A percentile compares a stretch with the other conserved stretches of the same genome.
Evolutionary conservation across 2,888 invertebrate species (phyloP).

Genomic region (Yponomeuta sedellus): DNA sequence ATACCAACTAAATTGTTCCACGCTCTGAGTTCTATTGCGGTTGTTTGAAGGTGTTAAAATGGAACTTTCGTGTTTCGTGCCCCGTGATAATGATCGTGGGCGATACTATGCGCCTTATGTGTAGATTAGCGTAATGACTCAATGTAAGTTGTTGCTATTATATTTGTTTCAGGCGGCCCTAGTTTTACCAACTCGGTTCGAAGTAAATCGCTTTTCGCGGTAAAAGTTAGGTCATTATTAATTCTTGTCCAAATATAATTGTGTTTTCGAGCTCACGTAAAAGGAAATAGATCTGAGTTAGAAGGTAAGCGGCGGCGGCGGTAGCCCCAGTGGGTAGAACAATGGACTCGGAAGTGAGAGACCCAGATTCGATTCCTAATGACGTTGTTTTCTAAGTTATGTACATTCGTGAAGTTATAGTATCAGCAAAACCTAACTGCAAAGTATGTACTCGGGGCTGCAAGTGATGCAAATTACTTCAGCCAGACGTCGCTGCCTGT

Average conservation of each 20-base stretch:
- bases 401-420: too few species aligned
- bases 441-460: too few species aligned
- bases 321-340: too few species aligned
- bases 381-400: too few species aligned
- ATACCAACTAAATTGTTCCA: conserved; percentile 31
- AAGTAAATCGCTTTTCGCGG: neutral
- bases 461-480: too few species aligned
- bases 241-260: neutral
- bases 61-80: conserved; percentile 51
- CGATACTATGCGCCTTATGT: conserved; percentile 22
- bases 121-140: conserved; percentile 20
- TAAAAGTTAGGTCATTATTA: neutral
- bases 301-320: too few species aligned
- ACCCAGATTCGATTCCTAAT: too few species aligned
- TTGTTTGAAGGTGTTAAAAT: conserved; percentile 52
- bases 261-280: neutral
- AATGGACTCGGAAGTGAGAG: too few species aligned
- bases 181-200: neutral
- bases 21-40: conserved; percentile 42
- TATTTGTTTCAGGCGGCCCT: conserved; percentile 29
- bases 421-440: too few species aligned
- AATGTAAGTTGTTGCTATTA: conserved; percentile 28
- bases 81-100: conserved; percentile 17
- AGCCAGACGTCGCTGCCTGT: too few species aligned
- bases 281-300: neutral